Base-by-base conservation (phyloP, 1,140 invertebrate genomes). In the Wiebesia pumilae region DNA sequence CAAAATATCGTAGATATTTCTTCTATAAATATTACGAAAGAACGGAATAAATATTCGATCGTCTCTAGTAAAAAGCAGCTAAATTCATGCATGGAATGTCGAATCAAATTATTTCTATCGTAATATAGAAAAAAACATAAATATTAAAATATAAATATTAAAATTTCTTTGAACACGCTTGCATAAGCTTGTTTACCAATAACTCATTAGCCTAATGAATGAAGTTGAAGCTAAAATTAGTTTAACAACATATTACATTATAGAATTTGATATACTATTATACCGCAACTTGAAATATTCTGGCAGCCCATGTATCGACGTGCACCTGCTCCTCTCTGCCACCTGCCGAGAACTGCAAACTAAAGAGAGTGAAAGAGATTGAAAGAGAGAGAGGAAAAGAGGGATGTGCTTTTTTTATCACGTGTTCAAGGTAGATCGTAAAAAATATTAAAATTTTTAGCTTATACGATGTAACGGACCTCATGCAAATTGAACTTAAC, bases 281-380 rank as follows among this genome's bases (percentile, higher is more conserved):
- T 65, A 35, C 58, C 7, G 6, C 33, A 14, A 35, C 33, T 21
- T 14, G 67, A 73, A 73, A 58, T 77, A 62, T 83, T 83, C 81
- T 83, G 81, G 30, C 16, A 81, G 75, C 24, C 35, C 3, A 54
- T 69, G 71, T 67, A 84, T 84, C 40, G 77, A 33, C 33, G 51
- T 79, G 19, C 69, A 81, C 69, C 85, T 78, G 81, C 73, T 71
- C 38, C 10, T 81, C 67, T 19, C 62, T 62, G 73, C 81, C 85
- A 86, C 85, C 85, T 86, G 85, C 71, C 81, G 81, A 86, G 81
- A 82, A 35, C 58, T 24, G 35, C 54, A 33, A 81, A 35, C 6
- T 10, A 35, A 58, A 43, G 38, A 62, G 69, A 43, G 35, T 12
- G 51, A 30, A 19, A 27, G 19, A 30, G 78, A 33, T 0, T 21